Evolutionary conservation across 2,888 invertebrate species (phyloP), one percentile per base, ranked within the genome.

Genomic region (Eretmocerus hayati): DNA sequence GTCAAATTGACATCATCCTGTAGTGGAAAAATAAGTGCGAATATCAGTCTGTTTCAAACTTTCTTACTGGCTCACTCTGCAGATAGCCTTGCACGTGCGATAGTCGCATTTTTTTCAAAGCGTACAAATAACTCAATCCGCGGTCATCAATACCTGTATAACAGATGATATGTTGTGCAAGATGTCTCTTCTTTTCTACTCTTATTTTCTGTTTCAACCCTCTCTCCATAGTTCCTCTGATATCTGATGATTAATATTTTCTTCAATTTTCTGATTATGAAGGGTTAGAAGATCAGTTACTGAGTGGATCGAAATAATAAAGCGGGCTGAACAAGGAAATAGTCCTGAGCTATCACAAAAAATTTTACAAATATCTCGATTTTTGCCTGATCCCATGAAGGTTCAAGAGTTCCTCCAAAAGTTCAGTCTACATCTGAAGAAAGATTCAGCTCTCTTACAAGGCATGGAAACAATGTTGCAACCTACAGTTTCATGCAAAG

Each of bases 351-450:
- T 90, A 59, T 78, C 80, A 50, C 72, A 79, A 46, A 87, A 87
- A 65, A 74, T 77, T 56, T 62, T 71, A 42, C 81, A 80, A 58
- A 81, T 84, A 59, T 84, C 85, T 48, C 86, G 89, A 66, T 87
- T 88, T 71, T 75, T 96, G 46, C 93, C 95, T 0, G 95, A 96
- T 71, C 90, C 92, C 0, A 84, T 90, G 48, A 95, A 95, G 68
- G 87, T 91, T 0, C 85, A 87, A 67, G 88, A 93, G 76, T 92
- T 87, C 72, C 73, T 92, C 46, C 83, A 83, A 37, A 87, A 87
- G 66, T 90, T 92, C 67, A 89, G 88, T 46, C 73, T 74, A 37
- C 85, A 90, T 67, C 79, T 92, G 77, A 81, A 82, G 51, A 81
- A 83, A 59, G 88, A 90, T 62, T 71, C 78, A 0, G 74, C 77